Evolutionary conservation across 2,797 vertebrate genomes (phyloP).

Genomic region (Eulemur coronatus): DNA sequence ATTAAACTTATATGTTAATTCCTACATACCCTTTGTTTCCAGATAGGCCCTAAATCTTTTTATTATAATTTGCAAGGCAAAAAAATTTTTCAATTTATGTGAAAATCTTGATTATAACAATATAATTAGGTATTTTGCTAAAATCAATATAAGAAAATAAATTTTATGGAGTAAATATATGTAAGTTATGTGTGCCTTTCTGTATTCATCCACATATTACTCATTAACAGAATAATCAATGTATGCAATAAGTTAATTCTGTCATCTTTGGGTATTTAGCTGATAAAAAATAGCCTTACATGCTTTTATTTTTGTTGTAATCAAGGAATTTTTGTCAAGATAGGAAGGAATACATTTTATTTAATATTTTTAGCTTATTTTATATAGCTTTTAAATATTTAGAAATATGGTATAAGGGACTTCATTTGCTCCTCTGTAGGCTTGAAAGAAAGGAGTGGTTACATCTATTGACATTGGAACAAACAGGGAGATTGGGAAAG

Average conservation of each 20-base stretch:
- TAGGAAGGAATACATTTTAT: background rate
- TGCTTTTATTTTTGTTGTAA: background rate
- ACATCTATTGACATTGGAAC: background rate
- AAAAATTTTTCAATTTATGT: background rate
- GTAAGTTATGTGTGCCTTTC: background rate
- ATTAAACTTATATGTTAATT: background rate
- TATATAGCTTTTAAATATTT: background rate
- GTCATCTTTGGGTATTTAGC: background rate
- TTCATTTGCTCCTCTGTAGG: background rate
- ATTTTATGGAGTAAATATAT: background rate
- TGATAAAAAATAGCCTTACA: background rate
- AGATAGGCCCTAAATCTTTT: background rate
- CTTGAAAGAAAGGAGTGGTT: background rate
- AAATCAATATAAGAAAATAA: background rate
- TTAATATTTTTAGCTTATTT: background rate
- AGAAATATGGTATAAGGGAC: background rate
- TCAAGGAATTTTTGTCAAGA: background rate
- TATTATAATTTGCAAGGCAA: background rate
- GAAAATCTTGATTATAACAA: constrained; percentile 19
- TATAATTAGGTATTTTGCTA: background rate
- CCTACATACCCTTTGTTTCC: background rate
- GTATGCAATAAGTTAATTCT: background rate
- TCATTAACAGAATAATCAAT: background rate
- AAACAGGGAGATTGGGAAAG: background rate
- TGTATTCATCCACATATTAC: background rate